Conservation (phyloP, 1,140 invertebrate species). For the Papilio dardanus region DNA sequence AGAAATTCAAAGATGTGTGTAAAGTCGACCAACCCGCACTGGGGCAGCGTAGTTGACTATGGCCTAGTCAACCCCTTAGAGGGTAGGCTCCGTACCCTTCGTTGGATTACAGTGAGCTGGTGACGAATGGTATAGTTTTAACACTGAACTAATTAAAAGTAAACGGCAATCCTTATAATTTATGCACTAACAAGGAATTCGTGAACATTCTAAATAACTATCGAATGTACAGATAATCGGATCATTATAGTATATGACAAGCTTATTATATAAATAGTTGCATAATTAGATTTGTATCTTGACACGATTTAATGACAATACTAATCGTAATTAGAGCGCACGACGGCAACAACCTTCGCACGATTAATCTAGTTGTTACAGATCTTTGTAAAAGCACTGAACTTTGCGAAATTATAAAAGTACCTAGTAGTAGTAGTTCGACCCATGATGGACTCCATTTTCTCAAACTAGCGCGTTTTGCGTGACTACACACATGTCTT, state of each 20-base stretch:
- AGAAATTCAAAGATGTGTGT: too few species aligned
- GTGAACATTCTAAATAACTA: conserved; percentile 29
- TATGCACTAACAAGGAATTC: conserved; percentile 15
- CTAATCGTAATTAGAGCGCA: conserved; percentile 27
- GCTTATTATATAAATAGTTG: conserved; percentile 32
- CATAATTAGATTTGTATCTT: conserved; percentile 29
- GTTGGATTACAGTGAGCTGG: too few species aligned
- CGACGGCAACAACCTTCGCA: conserved; percentile 14
- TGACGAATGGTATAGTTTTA: conserved; percentile 6
- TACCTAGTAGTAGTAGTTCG: not conserved
- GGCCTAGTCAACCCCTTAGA: too few species aligned
- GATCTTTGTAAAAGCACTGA: not conserved
- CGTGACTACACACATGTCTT: too few species aligned
- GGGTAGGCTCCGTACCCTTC: too few species aligned
- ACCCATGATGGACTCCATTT: not conserved
- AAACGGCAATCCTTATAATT: not conserved
- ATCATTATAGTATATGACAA: not conserved
- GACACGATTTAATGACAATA: conserved; percentile 26
- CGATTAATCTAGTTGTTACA: not conserved
- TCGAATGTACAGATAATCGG: conserved; percentile 1
- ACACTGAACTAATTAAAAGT: conserved; percentile 1
- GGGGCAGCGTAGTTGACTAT: too few species aligned
- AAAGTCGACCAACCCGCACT: too few species aligned
- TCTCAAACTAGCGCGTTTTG: too few species aligned
- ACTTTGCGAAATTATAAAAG: not conserved